phyloP scores from a whole-genome alignment of 2,888 invertebrate species.

The Limenitis camilla region DNA sequence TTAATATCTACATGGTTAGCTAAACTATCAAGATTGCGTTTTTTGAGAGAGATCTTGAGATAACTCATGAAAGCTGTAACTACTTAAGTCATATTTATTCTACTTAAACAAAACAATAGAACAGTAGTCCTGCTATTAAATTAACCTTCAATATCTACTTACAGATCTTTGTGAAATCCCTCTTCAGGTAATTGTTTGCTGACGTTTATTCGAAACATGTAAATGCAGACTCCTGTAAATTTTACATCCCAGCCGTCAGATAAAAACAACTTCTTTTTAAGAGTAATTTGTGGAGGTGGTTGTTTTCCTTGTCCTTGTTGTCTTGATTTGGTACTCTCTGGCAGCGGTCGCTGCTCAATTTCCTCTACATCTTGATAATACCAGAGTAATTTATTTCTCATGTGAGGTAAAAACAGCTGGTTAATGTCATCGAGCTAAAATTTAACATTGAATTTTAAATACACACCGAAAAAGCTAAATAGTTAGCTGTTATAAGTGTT shows the following conservation, averaged over 20 bases:
- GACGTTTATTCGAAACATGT: constrained; percentile 88
- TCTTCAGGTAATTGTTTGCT: constrained; percentile 91
- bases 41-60: too few relatives aligned
- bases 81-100: too few relatives aligned
- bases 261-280: constrained; percentile 85
- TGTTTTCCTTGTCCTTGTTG: constrained; percentile 66
- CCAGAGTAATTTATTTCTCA: constrained; percentile 89
- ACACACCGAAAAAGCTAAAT: too few relatives aligned
- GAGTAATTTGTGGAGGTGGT: constrained; percentile 55
- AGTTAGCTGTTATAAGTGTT: too few relatives aligned
- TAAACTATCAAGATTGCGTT: too few relatives aligned
- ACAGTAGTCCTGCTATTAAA: background rate
- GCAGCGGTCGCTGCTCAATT: constrained; percentile 69
- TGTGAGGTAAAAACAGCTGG: constrained; percentile 88
- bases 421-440: constrained; percentile 87
- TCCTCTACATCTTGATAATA: constrained; percentile 92
- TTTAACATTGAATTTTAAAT: constrained; percentile 4
- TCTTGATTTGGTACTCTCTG: constrained; percentile 59
- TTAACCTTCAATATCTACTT: too few relatives aligned
- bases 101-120: background rate
- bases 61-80: too few relatives aligned
- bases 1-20: too few relatives aligned
- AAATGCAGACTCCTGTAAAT: constrained; percentile 87
- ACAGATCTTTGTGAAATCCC: constrained; percentile 91
- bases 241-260: constrained; percentile 89